Base-by-base conservation (phyloP, 2,113 vertebrate species). In the Grallaria varia region DNA sequence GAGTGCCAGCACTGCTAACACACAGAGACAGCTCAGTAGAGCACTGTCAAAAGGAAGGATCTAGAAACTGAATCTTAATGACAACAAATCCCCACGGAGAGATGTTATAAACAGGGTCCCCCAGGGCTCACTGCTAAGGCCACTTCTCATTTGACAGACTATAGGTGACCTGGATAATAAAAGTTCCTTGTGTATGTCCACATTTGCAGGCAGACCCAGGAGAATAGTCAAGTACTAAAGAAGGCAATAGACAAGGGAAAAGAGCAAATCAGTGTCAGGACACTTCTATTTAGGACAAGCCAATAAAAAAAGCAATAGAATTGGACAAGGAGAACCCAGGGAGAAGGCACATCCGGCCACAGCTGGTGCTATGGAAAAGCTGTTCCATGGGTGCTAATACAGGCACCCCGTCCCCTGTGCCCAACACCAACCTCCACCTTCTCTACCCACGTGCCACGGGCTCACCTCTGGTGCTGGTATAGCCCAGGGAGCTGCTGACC, bases 401-500 rank as follows among this genome's bases (percentile, higher is more conserved):
- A 53, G 52, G 44, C 56, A 76, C 21, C 60, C 25, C 4, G 24
- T 74, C 31, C 60, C 30, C 56, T 10, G 21, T 12, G 35, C 24
- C 78, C 44, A 69, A 50, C 22, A 71, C 42, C 23, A 88, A 40
- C 30, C 11, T 45, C 27, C 9, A 33, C 22, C 47, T 63, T 20
- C 37, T 66, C 25, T 56, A 35, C 37, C 39, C 62, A 17, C 31
- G 15, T 56, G 64, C 37, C 74, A 71, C 28, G 28, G 63, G 59
- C 96, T 97, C 96, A 99, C 99, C 99, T 99, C 98, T 98, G 64
- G 98, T 99, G 97, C 99, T 99, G 94, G 99, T 99, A 95, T 99
- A 99, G 68, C 99, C 99, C 94, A 99, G 96, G 22, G 99, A 99
- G 96, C 99, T 99, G 98, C 99, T 99, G 98, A 99, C 99, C 98